phyloP scores from a whole-genome alignment of 2,888 invertebrate species.

The Andrena trimmerana region DNA sequence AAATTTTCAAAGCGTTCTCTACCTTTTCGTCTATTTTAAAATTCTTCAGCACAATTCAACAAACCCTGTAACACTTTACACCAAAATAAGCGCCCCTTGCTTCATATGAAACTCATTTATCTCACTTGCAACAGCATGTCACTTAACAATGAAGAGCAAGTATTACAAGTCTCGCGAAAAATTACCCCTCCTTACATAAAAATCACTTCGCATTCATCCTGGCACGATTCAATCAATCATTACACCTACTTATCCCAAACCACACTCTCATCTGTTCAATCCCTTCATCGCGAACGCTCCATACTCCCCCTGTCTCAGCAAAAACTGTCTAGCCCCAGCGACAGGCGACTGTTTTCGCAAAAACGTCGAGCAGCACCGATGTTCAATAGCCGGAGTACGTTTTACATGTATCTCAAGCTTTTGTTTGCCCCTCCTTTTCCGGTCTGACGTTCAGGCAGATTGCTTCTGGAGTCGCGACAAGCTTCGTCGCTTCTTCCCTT shows the following conservation, averaged over 20 bases:
- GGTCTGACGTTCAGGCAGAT: slow-evolving; percentile 32
- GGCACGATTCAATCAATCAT: not conserved
- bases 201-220: not conserved
- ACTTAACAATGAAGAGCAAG: too few relatives aligned
- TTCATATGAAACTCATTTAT: too few relatives aligned
- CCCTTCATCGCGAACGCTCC: not conserved
- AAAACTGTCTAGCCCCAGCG: slow-evolving; percentile 3
- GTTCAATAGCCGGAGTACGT: slow-evolving; percentile 11
- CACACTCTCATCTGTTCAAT: not conserved
- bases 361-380: slow-evolving; percentile 8
- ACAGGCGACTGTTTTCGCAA: not conserved
- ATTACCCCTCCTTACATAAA: too few relatives aligned
- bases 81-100: too few relatives aligned
- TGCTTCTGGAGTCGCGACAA: not conserved
- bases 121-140: too few relatives aligned
- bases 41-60: too few relatives aligned
- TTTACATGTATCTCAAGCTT: slow-evolving; percentile 6
- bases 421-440: slow-evolving; percentile 12
- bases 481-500: slow-evolving; percentile 5
- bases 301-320: not conserved
- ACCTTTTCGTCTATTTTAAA: too few relatives aligned
- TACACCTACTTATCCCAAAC: not conserved
- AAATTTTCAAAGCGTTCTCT: too few relatives aligned
- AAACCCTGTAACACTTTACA: too few relatives aligned
- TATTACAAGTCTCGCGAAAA: too few relatives aligned